These are phyloP conservation scores for Mesitornis unicolor DNA, from an alignment of 2,113 vertebrate species.

Conservation along the genomic window DNA sequence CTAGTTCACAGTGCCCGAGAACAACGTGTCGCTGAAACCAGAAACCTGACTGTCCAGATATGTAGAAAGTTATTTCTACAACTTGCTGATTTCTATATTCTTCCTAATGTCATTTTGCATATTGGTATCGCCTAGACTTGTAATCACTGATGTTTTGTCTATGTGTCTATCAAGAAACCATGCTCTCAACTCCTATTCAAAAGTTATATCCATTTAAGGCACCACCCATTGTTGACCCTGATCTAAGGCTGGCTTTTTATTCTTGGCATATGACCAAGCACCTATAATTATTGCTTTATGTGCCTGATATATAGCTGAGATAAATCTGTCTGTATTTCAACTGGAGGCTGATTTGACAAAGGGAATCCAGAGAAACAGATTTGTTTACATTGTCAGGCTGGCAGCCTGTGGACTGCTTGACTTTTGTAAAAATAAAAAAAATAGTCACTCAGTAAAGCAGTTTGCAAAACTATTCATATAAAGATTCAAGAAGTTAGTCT, in stretches of 20 bases:
- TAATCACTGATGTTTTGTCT: accelerated
- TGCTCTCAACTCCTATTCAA: not conserved
- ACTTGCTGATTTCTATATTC: not conserved
- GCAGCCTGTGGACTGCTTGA: not conserved
- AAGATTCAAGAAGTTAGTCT: not conserved
- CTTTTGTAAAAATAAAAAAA: not conserved
- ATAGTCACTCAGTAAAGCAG: not conserved
- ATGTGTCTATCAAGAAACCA: not conserved
- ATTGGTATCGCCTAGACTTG: not conserved
- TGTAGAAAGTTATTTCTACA: not conserved
- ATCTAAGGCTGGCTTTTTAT: not conserved
- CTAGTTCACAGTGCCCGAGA: not conserved
- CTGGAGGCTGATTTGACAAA: slow-evolving; percentile 25
- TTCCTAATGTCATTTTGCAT: not conserved
- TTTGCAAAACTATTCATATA: not conserved
- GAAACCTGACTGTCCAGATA: not conserved
- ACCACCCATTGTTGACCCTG: not conserved
- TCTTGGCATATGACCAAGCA: not conserved
- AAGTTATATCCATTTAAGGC: not conserved
- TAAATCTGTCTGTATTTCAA: not conserved
- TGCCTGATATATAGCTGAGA: not conserved
- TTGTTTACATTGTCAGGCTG: not conserved
- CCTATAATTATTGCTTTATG: not conserved
- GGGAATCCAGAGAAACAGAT: not conserved
- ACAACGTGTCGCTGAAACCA: accelerated